Evolutionary conservation across 2,888 invertebrate genomes (phyloP).

Genomic region (Parnassius smintheus): DNA sequence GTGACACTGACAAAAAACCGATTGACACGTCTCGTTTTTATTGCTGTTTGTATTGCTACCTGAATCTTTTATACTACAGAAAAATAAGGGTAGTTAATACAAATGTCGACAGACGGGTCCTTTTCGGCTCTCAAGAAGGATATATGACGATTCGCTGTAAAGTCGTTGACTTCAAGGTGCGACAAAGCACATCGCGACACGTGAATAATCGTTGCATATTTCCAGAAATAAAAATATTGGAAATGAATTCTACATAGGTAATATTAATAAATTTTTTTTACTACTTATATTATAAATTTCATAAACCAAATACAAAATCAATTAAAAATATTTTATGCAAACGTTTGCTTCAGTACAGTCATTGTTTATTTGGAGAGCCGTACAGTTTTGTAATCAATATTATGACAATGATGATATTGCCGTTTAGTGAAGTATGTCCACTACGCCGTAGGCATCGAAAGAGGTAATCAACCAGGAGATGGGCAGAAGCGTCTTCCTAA

Average conservation of each 20-base stretch:
- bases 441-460: too few species aligned
- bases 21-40: conserved; percentile 78
- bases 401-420: too few species aligned
- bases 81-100: conserved; percentile 61
- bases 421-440: too few species aligned
- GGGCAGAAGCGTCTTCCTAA: too few species aligned
- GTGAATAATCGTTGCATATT: conserved; percentile 56
- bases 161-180: conserved; percentile 66
- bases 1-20: conserved; percentile 66
- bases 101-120: conserved; percentile 52
- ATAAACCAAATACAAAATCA: too few species aligned
- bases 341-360: too few species aligned
- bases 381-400: background rate
- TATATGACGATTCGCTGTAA: conserved; percentile 55
- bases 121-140: conserved; percentile 52
- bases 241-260: background rate
- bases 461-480: too few species aligned
- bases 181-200: conserved; percentile 53
- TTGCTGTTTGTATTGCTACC: conserved; percentile 76
- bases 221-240: conserved; percentile 41
- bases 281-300: too few species aligned
- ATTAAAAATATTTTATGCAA: too few species aligned
- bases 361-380: too few species aligned
- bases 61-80: conserved; percentile 55
- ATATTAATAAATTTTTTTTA: too few species aligned